Conservation (phyloP, 2,113 vertebrate genomes). For the Merops nubicus region DNA sequence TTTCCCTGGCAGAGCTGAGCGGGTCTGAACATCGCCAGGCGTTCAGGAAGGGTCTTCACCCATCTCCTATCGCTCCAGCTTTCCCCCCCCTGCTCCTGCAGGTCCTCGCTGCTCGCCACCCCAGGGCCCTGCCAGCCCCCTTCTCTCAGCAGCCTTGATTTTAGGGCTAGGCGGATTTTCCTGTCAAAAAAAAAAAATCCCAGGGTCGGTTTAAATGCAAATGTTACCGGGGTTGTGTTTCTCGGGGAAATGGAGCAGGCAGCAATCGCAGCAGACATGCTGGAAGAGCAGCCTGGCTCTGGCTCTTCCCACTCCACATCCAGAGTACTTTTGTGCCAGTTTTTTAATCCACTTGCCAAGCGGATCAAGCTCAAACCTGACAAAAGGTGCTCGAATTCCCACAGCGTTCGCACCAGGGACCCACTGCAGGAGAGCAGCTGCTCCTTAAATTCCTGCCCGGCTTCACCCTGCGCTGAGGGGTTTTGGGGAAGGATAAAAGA, state of each 20-base stretch:
- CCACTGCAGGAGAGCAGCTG: background rate
- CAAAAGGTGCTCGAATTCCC: conserved; percentile 38
- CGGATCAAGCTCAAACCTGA: conserved; percentile 45
- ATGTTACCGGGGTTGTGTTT: conserved; percentile 1
- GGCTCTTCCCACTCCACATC: conserved; percentile 27
- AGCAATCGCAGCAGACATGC: background rate
- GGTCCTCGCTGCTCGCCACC: background rate
- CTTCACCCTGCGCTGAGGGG: background rate
- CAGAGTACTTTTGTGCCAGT: conserved; percentile 50
- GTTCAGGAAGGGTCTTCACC: background rate
- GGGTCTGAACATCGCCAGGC: background rate
- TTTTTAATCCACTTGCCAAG: conserved; percentile 48
- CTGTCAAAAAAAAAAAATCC: background rate
- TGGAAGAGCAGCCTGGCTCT: conserved; percentile 17
- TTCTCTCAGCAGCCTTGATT: background rate
- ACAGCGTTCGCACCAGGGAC: background rate
- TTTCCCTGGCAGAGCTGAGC: background rate
- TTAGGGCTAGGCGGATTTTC: background rate
- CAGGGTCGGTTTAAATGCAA: background rate
- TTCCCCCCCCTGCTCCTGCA: background rate
- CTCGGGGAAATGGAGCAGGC: conserved; percentile 54
- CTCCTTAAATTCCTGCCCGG: background rate
- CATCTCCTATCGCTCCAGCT: background rate
- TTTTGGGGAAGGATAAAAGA: conserved; percentile 23
- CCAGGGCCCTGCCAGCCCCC: background rate